A percentile compares a stretch with the other conserved stretches of the same genome.
Conservation (phyloP, 1,140 invertebrate genomes). For the Triops cancriformis region DNA sequence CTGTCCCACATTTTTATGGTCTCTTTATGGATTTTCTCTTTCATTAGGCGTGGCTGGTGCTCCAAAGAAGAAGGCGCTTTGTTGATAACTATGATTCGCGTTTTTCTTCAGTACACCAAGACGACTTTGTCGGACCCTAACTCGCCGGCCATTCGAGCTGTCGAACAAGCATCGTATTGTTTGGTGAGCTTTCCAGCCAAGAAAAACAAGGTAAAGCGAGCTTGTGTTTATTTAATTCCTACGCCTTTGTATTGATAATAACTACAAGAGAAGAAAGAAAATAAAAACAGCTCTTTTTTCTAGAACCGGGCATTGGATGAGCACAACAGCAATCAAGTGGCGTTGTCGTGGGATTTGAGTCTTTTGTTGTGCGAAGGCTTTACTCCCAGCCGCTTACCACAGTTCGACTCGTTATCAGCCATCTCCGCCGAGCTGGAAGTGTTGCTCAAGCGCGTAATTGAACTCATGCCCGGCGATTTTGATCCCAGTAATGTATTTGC, state of each 20-base stretch:
- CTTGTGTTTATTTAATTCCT: neutral
- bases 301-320: constrained; percentile 55
- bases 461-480: constrained; percentile 56
- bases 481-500: constrained; percentile 43
- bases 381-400: constrained; percentile 59
- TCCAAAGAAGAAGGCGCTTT: constrained; percentile 63
- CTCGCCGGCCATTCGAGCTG: constrained; percentile 40
- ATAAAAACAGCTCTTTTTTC: constrained; percentile 32
- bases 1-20: neutral
- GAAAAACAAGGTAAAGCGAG: neutral
- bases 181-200: neutral
- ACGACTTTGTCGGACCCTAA: constrained; percentile 41
- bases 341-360: constrained; percentile 67
- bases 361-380: constrained; percentile 75
- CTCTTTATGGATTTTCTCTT: neutral
- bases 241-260: neutral
- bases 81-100: constrained; percentile 64
- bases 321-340: constrained; percentile 61
- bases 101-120: constrained; percentile 55
- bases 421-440: constrained; percentile 67
- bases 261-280: constrained; percentile 58
- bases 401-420: constrained; percentile 67
- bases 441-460: constrained; percentile 64
- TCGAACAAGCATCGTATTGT: constrained; percentile 47
- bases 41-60: constrained; percentile 57